Evolutionary conservation across 2,888 invertebrate species (phyloP).

Genomic region (Netelia melanura): DNA sequence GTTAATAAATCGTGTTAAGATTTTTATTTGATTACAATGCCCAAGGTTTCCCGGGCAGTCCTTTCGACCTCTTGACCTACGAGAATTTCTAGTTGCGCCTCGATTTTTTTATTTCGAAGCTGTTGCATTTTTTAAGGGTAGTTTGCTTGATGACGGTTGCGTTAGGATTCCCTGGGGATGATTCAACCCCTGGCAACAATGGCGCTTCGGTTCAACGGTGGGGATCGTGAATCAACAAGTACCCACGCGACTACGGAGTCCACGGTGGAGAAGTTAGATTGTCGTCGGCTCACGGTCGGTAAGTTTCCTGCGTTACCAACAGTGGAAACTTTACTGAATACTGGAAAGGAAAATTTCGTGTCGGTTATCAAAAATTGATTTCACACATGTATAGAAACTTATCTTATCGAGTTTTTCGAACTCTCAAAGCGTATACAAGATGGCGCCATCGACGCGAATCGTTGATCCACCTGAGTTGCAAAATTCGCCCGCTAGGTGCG

Average conservation of each 20-base stretch:
- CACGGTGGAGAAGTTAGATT: neutral
- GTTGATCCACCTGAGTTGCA: neutral
- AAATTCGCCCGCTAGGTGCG: neutral
- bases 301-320: neutral
- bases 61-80: neutral
- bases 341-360: too few species aligned
- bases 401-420: neutral
- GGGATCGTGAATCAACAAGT: neutral
- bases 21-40: conserved; percentile 7
- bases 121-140: neutral
- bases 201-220: neutral
- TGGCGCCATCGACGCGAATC: neutral
- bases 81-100: neutral
- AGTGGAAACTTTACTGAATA: neutral
- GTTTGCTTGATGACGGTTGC: neutral
- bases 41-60: too few species aligned
- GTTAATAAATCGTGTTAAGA: conserved; percentile 19
- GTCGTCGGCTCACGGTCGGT: neutral
- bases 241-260: neutral
- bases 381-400: neutral
- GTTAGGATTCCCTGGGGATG: neutral
- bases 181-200: neutral
- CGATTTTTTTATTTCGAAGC: neutral
- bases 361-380: too few species aligned
- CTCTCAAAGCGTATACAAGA: neutral